Evolutionary conservation across 2,113 vertebrate genomes (phyloP), one percentile per base, ranked within the genome.

Genomic region (Poeciliopsis turrubarensis): DNA sequence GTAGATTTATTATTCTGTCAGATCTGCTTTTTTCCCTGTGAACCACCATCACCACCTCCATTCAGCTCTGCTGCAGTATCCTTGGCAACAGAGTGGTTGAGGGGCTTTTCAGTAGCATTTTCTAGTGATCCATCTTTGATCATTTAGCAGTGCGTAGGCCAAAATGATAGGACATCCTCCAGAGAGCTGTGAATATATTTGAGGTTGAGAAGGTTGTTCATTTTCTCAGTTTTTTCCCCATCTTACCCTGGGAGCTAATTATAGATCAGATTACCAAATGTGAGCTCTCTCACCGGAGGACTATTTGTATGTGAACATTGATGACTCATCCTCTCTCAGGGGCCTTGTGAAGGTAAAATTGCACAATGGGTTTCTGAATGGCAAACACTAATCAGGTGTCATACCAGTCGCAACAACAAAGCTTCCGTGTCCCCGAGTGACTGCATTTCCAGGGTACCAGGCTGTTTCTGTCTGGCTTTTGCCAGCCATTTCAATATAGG

Each of bases 1-100:
- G 61, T 79, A 60, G 54, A 88, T 89, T 54, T 79, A 84, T 87
- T 76, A 91, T 91, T 87, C 89, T 80, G 77, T 88, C 81, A 89
- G 88, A 85, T 88, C 79, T 87, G 78, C 44, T 79, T 39, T 37
- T 25, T 76, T 84, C 77, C 75, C 78, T 80, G 71, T 70, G 67
- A 84, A 68, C 77, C 76, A 77, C 76, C 68, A 70, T 66, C 75
- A 60, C 74, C 66, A 75, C 73, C 73, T 78, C 71, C 71, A 65
- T 79, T 71, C 74, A 75, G 57, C 76, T 79, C 62, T 31, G 4
- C 66, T 71, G 2, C 76, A 0, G 89, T 93, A 89, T 89, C 92
- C 90, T 84, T 72, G 89, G 89, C 85, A 92, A 93, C 91, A 73
- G 60, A 41, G 80, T 47, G 80, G 78, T 78, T 25, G 30, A 69